Base-by-base conservation (phyloP, 2,113 vertebrate species). In the Panthera tigris region DNA sequence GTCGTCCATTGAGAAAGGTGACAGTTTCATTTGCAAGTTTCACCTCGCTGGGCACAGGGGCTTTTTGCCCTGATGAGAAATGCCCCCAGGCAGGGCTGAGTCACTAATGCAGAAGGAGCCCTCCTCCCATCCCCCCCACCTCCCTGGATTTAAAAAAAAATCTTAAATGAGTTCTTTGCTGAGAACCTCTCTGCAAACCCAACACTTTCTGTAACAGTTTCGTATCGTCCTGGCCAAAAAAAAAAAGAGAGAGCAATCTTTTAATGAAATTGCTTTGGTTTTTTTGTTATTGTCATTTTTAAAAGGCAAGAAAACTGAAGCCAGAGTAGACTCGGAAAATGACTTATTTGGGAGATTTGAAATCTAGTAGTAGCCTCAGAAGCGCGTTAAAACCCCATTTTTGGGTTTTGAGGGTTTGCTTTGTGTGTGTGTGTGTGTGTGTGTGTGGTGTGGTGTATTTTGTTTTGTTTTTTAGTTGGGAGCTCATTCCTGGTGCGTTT, bases 1-100 rank as follows among this genome's bases (percentile, higher is more conserved):
- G 18, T 7, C 8, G 55, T 31, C 86, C 45, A 21, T 31, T 61
- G 83, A 85, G 65, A 82, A 81, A 84, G 68, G 95, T 15, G 81
- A 29, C 68, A n/a, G 71, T 4, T 3, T 96, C 91, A 31, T 33
- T 61, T 84, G 96, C 96, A 89, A 52, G 0, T 87, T 79, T 97
- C 97, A 13, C 96, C 78, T 78, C 65, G 2, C 84, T 97, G 94
- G 95, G 87, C 93, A 91, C 36, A 1, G 86, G 87, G 29, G 33
- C 82, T 93, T 80, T 88, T 96, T 50, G 69, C 96, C 96, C 84
- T 89, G 88, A 91, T 88, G 92, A 97, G 97, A 97, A 98, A 97
- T 86, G 79, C 78, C 97, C 81, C 48, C 93, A 80, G 91, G 97
- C 93, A 88, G 69, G 45, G 57, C 76, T 73, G 65, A 65, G 88